phyloP scores from a whole-genome alignment of 2,888 invertebrate species.

The Aporophyla lueneburgensis region DNA sequence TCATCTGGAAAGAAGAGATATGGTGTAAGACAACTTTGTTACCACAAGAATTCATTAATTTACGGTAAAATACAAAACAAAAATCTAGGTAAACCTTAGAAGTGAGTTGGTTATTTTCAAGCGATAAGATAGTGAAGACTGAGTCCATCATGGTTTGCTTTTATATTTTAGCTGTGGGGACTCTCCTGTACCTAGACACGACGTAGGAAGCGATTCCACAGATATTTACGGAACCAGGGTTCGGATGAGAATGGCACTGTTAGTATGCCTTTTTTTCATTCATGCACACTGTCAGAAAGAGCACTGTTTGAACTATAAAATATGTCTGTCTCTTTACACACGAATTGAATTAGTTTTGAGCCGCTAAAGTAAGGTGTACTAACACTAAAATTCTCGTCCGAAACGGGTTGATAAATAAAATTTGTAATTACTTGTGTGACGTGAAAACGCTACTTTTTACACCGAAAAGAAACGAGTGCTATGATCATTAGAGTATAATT shows the following conservation, averaged over 20 bases:
- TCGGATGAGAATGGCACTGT: not conserved
- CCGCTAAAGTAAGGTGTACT: too few species aligned
- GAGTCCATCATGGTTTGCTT: too few species aligned
- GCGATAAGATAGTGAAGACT: not conserved
- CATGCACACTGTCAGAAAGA: too few species aligned
- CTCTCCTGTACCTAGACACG: too few species aligned
- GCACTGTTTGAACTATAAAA: too few species aligned
- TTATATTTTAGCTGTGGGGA: not conserved
- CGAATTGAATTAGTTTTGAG: too few species aligned
- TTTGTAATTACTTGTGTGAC: not conserved
- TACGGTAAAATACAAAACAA: not conserved
- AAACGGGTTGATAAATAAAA: not conserved
- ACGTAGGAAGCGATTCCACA: not conserved
- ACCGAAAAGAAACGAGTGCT: not conserved
- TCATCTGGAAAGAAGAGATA: conserved; percentile 78
- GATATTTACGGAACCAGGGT: too few species aligned
- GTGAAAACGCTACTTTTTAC: not conserved
- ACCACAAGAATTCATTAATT: not conserved
- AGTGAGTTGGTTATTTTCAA: not conserved
- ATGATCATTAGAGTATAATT: not conserved
- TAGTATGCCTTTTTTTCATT: too few species aligned
- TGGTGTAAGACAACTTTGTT: not conserved
- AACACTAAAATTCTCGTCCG: too few species aligned
- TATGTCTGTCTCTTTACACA: too few species aligned
- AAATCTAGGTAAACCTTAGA: not conserved